These are phyloP conservation scores for Hypotaenidia philippensis DNA, from an alignment of 2,797 vertebrate genomes.

Conservation along the genomic window DNA sequence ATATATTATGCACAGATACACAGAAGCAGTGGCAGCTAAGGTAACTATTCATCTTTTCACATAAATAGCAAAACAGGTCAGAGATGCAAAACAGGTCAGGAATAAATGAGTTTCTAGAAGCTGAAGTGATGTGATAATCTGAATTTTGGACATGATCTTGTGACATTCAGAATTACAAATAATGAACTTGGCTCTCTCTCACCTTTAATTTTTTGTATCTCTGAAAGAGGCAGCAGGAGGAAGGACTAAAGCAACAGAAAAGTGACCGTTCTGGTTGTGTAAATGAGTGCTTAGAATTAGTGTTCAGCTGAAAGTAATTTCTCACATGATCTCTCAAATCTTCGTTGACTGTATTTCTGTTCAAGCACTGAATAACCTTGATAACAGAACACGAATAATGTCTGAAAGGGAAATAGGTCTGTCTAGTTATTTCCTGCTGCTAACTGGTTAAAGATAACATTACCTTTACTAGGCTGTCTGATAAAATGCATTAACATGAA, in stretches of 20 bases:
- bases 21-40: conserved; percentile 5
- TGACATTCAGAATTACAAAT: conserved; percentile 3
- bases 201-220: neutral
- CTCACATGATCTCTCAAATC: neutral
- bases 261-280: neutral
- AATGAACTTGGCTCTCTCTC: neutral
- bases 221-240: neutral
- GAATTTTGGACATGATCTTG: conserved; percentile 47
- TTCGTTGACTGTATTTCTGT: conserved; percentile 24
- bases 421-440: neutral
- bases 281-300: neutral
- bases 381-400: neutral
- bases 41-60: conserved; percentile 2
- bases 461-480: neutral
- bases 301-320: neutral
- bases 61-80: conserved; percentile 47
- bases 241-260: neutral
- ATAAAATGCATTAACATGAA: neutral
- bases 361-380: neutral
- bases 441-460: neutral
- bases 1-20: neutral
- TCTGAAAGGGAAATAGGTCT: conserved; percentile 7
- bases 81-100: conserved; percentile 52
- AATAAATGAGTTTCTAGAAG: conserved; percentile 44
- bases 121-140: conserved; percentile 41